phyloP scores from a whole-genome alignment of 2,888 invertebrate species.

The Tethea ocularis region DNA sequence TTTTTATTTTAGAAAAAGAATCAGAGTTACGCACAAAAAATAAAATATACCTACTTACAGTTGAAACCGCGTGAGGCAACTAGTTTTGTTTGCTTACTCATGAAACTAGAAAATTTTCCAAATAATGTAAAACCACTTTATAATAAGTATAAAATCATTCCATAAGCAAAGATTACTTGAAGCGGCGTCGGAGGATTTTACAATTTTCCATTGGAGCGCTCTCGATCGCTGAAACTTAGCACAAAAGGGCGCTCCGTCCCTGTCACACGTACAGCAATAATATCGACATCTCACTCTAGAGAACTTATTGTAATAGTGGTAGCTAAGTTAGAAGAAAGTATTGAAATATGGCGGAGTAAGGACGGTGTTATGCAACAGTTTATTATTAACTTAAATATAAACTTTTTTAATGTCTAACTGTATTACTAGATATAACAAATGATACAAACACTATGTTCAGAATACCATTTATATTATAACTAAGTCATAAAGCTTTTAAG shows the following conservation, averaged over 20 bases:
- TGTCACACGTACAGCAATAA: conserved; percentile 18
- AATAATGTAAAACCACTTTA: not conserved
- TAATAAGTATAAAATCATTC: not conserved
- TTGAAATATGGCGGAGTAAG: conserved; percentile 65
- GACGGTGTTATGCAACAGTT: conserved; percentile 36
- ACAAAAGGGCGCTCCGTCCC: conserved; percentile 53
- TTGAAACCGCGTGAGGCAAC: too few relatives aligned
- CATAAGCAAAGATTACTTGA: not conserved
- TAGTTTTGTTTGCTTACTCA: not conserved
- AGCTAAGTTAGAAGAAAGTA: conserved; percentile 66
- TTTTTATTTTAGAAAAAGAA: too few relatives aligned
- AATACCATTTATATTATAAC: too few relatives aligned
- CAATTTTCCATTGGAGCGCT: conserved; percentile 57
- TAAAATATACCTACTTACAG: too few relatives aligned
- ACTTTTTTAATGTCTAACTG: too few relatives aligned
- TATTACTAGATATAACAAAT: too few relatives aligned
- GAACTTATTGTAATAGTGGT: conserved; percentile 74
- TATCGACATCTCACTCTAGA: conserved; percentile 43
- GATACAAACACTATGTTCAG: too few relatives aligned
- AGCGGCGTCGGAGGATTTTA: conserved; percentile 48
- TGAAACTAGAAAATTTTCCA: too few relatives aligned
- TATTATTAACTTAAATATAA: not conserved
- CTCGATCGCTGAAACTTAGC: conserved; percentile 54
- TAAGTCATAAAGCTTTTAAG: too few relatives aligned
- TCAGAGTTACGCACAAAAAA: too few relatives aligned